These are phyloP conservation scores for Melitaea cinxia DNA, from an alignment of 1,140 invertebrate species.

Conservation along the genomic window DNA sequence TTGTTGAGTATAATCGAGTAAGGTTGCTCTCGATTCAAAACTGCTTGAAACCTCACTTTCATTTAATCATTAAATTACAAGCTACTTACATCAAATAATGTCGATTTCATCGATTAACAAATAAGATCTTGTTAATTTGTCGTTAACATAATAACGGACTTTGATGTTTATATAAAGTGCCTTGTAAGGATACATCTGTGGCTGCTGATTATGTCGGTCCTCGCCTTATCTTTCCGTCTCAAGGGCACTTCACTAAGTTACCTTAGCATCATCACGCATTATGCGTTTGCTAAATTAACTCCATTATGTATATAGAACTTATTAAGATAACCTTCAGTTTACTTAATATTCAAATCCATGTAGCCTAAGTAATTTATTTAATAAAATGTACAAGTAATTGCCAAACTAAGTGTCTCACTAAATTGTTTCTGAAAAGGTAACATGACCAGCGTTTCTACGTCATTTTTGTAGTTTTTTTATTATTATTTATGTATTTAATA, in stretches of 20 bases:
- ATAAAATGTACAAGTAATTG: no score
- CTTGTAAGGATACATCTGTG: constrained; percentile 24
- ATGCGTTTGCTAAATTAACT: constrained; percentile 46
- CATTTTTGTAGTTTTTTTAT: no score
- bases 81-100: not conserved
- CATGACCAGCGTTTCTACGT: no score
- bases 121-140: not conserved
- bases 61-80: no score
- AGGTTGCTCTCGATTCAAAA: no score
- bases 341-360: not conserved
- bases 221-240: constrained; percentile 47
- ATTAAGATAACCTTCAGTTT: constrained; percentile 1
- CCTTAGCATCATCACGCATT: constrained; percentile 29
- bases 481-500: no score
- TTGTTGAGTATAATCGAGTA: no score
- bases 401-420: no score
- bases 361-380: no score
- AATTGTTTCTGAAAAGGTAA: no score
- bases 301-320: constrained; percentile 24
- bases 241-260: constrained; percentile 37
- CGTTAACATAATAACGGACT: not conserved
- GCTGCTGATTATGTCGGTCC: constrained; percentile 30
- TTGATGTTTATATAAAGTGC: constrained; percentile 11
- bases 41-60: no score
- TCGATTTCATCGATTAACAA: not conserved